These are phyloP conservation scores for Eilema caniola DNA, from an alignment of 2,888 invertebrate genomes.

Conservation along the genomic window DNA sequence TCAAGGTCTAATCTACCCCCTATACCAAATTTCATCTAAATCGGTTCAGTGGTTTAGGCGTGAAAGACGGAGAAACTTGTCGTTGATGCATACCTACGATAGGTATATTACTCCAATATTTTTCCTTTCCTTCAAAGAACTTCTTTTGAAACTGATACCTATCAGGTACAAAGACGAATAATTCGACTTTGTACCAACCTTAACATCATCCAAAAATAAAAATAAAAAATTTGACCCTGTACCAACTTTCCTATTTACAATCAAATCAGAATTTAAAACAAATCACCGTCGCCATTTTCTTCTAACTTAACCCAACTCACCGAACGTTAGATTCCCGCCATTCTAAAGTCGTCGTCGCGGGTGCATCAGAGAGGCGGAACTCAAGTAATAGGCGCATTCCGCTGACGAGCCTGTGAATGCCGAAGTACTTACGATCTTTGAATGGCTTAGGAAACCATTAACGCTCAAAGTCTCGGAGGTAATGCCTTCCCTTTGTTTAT, in stretches of 20 bases:
- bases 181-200: not conserved
- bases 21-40: no score
- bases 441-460: slow-evolving; percentile 73
- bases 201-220: no score
- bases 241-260: not conserved
- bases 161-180: not conserved
- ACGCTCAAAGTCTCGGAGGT: slow-evolving; percentile 53
- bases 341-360: slow-evolving; percentile 63
- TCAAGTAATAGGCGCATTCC: slow-evolving; percentile 79
- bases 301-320: slow-evolving; percentile 50
- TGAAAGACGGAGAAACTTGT: no score
- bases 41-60: no score
- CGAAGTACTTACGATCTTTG: slow-evolving; percentile 67
- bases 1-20: no score
- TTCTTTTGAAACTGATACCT: not conserved
- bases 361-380: slow-evolving; percentile 78
- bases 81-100: no score
- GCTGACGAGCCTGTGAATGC: slow-evolving; percentile 71
- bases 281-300: slow-evolving; percentile 41
- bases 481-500: slow-evolving; percentile 57
- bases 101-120: no score
- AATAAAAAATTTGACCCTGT: no score
- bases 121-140: not conserved
- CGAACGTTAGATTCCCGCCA: slow-evolving; percentile 65
- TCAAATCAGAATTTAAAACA: not conserved